Evolutionary conservation across 2,888 invertebrate genomes (phyloP), one percentile per base, ranked within the genome.

Genomic region (Athrips mouffetella): DNA sequence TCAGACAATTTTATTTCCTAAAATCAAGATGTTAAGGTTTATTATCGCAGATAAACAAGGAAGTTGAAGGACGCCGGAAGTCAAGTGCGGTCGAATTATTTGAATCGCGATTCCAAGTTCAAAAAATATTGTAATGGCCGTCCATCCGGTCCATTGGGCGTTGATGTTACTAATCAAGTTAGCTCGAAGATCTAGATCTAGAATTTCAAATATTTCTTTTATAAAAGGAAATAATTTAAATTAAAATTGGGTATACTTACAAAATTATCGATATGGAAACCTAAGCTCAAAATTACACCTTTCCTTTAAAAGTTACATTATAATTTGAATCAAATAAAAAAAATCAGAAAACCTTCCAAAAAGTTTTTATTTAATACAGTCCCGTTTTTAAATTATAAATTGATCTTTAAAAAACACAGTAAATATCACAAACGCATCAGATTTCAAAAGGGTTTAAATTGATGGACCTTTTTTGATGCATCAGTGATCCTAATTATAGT

Each of bases 71-170:
- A 75, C 75, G 68, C 68, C 78, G 81, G 81, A 81, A 78, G 71
- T 73, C 68, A 68, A 75, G 65, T 73, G 73, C 66, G 74, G 73
- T 76, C 70, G 73, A 73, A 80, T 81, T 78, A 66, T 78, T 77
- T 70, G 76, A 70, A 78, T 80, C 73, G 80, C 84, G 75, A 80
- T 76, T 68, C 61, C n/a, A 42, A 37, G 20, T 37, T 37, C 37
- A 21, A 42, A 30, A 30, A 44, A 64, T 70, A 70, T 70, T 77
- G 81, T 80, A 72, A 80, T 78, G 80, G 76, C 71, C 58, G 59
- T 62, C 57, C 65, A 72, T 76, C 77, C 76, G 77, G 76, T 68
- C 70, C 71, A 69, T 69, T 68, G 65, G 67, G 53, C 54, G 60
- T 57, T 63, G 52, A 65, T 68, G 64, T 65, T 64, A 60, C 58